Evolutionary conservation across 2,888 invertebrate species (phyloP), one percentile per base, ranked within the genome.

Genomic region (Therioaphis trifolii): DNA sequence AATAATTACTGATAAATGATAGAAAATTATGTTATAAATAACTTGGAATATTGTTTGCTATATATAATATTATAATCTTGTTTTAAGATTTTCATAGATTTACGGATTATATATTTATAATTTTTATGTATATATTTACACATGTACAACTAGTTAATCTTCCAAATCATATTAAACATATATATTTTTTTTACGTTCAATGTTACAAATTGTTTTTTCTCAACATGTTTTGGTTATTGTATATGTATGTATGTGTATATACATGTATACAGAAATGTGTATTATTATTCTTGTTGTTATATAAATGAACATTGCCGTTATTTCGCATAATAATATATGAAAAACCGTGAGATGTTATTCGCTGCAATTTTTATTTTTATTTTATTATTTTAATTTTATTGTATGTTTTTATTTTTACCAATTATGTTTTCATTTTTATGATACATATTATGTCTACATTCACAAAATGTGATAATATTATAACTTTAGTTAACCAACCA

Each of bases 401-500:
- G 29, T 15, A n/a, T 14, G 24, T 18, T 76, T 75, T 61, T 63
- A 14, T 58, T 58, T 75, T 4, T 76, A 63, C 49, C 29, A 77
- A 46, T 52, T 78, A 40, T 7, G 14, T 55, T 35, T 68, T 68
- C 40, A 40, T 78, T 52, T 55, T 1, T 21, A 77, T 3, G 4
- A 68, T 71, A 46, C 15, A 14, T 46, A 27, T 61, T 4, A 15
- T 46, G 15, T 46, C 18, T 58, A 46, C 69, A 58, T 71, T 58
- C 29, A 58, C n/a, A 21, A 58, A 58, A 71, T 80, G 79, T 80
- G 79, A 80, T 80, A 71, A 69, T 55, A 46, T 71, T 52, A 40
- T 68, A 21, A 43, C 40, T 40, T 71, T 80, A 69, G n/a, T 71
- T 71, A 46, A 80, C 79, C 79, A 80, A 71, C 43, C 58, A 58